A percentile compares a stretch with the other conserved stretches of the same genome.
These are phyloP conservation scores for Habropoda laboriosa DNA, from an alignment of 1,140 invertebrate species.

Conservation along the genomic window DNA sequence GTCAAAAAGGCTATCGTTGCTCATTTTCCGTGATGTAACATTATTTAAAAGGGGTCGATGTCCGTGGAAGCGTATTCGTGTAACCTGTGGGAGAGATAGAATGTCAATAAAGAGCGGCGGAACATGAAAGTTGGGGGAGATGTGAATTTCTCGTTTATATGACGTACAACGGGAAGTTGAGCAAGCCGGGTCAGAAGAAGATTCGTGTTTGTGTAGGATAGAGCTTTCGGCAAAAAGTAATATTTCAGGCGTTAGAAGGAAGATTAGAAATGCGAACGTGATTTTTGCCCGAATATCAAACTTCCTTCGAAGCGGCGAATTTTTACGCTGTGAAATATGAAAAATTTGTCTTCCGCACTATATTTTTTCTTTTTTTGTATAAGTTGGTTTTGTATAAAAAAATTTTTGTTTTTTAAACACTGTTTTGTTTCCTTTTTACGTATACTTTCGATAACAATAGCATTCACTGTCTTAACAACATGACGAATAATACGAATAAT, in stretches of 20 bases:
- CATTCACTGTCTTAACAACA: not conserved
- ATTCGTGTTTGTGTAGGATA: not conserved
- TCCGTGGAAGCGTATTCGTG: constrained; percentile 53
- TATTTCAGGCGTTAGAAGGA: not conserved
- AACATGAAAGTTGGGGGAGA: constrained; percentile 45
- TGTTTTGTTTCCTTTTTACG: not conserved
- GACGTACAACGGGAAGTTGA: constrained; percentile 7
- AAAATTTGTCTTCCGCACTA: too few relatives aligned
- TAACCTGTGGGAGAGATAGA: constrained; percentile 53
- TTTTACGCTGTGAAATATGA: not conserved
- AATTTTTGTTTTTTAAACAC: not conserved
- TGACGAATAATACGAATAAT: not conserved
- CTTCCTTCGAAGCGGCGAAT: not conserved
- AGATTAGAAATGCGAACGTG: not conserved
- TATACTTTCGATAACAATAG: too few relatives aligned
- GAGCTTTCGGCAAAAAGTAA: constrained; percentile 13
- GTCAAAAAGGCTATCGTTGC: constrained; percentile 9
- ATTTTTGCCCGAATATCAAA: not conserved
- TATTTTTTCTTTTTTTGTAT: not conserved
- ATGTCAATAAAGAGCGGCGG: constrained; percentile 60
- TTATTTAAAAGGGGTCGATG: constrained; percentile 59
- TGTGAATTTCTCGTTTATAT: constrained; percentile 42
- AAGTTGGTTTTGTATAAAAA: not conserved
- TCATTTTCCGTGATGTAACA: constrained; percentile 39
- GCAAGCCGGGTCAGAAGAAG: not conserved